These are phyloP conservation scores for Petrocephalus zakoni DNA, from an alignment of 2,113 vertebrate genomes.

Conservation along the genomic window DNA sequence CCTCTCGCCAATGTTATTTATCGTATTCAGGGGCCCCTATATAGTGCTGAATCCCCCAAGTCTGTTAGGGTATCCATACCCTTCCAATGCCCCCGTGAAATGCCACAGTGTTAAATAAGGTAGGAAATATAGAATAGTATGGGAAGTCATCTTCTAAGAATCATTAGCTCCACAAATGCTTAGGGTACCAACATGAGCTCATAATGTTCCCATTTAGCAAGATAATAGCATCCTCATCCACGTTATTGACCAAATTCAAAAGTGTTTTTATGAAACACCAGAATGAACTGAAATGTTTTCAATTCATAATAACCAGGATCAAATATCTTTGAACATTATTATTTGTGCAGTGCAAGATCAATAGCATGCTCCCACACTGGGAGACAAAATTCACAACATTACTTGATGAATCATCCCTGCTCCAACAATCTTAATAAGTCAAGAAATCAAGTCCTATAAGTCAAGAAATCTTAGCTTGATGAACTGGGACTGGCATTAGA, in stretches of 20 bases:
- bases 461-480: background rate
- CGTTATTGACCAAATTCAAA: background rate
- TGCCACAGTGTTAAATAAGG: too few species aligned
- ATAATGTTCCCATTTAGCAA: background rate
- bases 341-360: slow-evolving; percentile 49
- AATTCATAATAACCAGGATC: background rate
- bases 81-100: background rate
- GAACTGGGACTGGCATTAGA: background rate
- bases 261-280: background rate
- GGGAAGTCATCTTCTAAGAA: too few species aligned
- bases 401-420: slow-evolving; percentile 39
- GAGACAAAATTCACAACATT: slow-evolving; percentile 8
- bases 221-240: background rate
- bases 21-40: background rate
- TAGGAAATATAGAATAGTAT: too few species aligned
- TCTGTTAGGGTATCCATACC: too few species aligned
- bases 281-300: background rate
- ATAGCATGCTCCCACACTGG: slow-evolving; percentile 39
- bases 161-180: background rate
- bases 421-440: background rate
- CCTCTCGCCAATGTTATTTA: background rate
- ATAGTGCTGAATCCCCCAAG: too few species aligned
- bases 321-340: slow-evolving; percentile 8
- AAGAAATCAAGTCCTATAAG: background rate
- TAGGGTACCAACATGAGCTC: background rate